Evolutionary conservation across 2,797 vertebrate genomes (phyloP).

Genomic region (Typhlichthys subterraneus): DNA sequence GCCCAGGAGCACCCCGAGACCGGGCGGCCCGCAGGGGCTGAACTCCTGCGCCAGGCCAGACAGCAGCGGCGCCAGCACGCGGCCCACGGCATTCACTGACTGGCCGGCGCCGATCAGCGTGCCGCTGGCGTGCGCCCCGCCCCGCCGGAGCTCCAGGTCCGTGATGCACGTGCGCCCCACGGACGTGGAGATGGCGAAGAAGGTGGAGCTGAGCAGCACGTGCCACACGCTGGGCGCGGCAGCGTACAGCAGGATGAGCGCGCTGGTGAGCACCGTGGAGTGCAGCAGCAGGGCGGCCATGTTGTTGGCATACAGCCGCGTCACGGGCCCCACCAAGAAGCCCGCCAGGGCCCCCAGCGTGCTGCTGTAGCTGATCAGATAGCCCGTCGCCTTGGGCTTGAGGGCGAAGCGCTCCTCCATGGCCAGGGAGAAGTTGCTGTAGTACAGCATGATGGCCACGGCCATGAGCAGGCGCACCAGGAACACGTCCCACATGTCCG

Average conservation of each 20-base stretch:
- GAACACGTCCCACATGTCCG: slow-evolving; percentile 91
- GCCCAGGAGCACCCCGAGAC: slow-evolving; percentile 84
- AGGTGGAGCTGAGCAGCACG: slow-evolving; percentile 84
- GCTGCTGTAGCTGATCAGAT: slow-evolving; percentile 92
- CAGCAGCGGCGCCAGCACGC: slow-evolving; percentile 87
- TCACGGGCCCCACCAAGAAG: slow-evolving; percentile 86
- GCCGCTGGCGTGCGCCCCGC: slow-evolving; percentile 84
- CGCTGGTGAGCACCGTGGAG: slow-evolving; percentile 84
- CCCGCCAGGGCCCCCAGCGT: slow-evolving; percentile 87
- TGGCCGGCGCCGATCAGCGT: slow-evolving; percentile 90
- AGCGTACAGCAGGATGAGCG: slow-evolving; percentile 83
- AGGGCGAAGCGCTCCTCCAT: slow-evolving; percentile 93
- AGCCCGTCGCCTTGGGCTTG: slow-evolving; percentile 86
- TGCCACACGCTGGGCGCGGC: slow-evolving; percentile 76
- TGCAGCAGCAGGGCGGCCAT: slow-evolving; percentile 85
- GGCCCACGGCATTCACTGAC: slow-evolving; percentile 91
- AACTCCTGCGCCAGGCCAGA: slow-evolving; percentile 92
- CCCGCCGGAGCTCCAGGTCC: slow-evolving; percentile 87
- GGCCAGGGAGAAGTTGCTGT: slow-evolving; percentile 93
- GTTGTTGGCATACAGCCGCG: slow-evolving; percentile 81
- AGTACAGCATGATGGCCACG: slow-evolving; percentile 89
- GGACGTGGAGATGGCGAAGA: slow-evolving; percentile 90
- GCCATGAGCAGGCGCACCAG: slow-evolving; percentile 91
- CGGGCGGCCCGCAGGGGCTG: slow-evolving; percentile 90
- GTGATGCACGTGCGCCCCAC: slow-evolving; percentile 90